Evolutionary conservation across 2,113 vertebrate species (phyloP), one percentile per base, ranked within the genome.

Genomic region (Chionodraco myersi): DNA sequence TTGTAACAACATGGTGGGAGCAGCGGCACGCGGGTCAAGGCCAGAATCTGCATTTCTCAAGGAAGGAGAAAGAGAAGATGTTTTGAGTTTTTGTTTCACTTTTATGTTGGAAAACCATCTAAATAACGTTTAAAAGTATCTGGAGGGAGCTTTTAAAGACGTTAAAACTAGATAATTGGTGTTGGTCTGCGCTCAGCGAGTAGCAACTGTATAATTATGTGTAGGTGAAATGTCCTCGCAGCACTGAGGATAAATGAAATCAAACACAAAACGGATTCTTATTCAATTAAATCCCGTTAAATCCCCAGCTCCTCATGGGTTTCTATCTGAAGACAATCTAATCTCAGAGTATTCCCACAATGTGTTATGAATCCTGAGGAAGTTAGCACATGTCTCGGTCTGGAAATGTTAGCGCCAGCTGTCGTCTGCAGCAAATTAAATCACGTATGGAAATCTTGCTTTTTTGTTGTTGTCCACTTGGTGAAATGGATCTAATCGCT

Each of bases 361-460:
- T 5, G 59, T 62, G 30, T 77, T 62, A 80, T 70, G 54, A 83
- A 58, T 66, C 72, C 21, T 16, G 18, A 0, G 2, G 44, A 72
- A 41, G 51, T 60, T 66, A 47, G 49, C 45, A 54, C 45, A 21
- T 23, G 2, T 57, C 14, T 59, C 47, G 0, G n/a, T 72, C 23
- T 47, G 66, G 23, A 76, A 23, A 11, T 78, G 13, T 68, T 41
- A 3, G 34, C 44, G 6, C 58, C 72, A 72, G 52, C 71, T 79
- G 41, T 45, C 5, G 12, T 30, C 73, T 63, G 21, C 6, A 6
- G 34, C 11, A 81, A 79, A 82, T 81, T 15, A 14, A 80, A 83
- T 76, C 44, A 51, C 56, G 63, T 64, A 65, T 82, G 47, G 59
- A 58, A 75, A 57, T 41, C 16, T 63, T 6, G 13, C 21, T 66